A percentile compares a stretch with the other conserved stretches of the same genome.
phyloP scores from a whole-genome alignment of 2,113 vertebrate species.

The Saguinus imperator region DNA sequence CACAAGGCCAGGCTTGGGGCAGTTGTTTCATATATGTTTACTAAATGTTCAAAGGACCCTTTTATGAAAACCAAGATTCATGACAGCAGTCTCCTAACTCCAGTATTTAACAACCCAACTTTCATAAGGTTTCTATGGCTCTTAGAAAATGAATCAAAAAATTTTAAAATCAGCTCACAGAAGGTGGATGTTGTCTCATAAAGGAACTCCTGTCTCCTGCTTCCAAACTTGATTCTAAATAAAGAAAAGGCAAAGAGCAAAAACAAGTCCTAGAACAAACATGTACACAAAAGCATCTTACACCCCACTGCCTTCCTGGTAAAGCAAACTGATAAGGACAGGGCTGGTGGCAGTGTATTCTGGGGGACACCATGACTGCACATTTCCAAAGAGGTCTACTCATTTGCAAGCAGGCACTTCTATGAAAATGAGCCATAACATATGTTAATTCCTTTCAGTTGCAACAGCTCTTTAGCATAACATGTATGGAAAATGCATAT shows the following conservation, averaged over 20 bases:
- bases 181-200: not conserved
- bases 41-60: not conserved
- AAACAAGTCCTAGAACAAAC: conserved; percentile 7
- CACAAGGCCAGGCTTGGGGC: not conserved
- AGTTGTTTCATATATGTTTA: not conserved
- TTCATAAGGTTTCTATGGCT: not conserved
- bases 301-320: not conserved
- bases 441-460: conserved; percentile 47
- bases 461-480: not conserved
- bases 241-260: not conserved
- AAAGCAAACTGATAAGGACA: not conserved
- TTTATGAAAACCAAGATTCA: not conserved
- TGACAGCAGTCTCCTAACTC: not conserved
- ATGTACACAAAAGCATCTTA: not conserved
- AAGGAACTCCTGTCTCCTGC: not conserved
- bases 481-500: conserved; percentile 11
- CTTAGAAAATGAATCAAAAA: not conserved
- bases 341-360: not conserved
- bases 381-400: not conserved
- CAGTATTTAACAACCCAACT: not conserved
- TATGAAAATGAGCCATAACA: conserved; percentile 50
- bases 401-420: conserved; percentile 52
- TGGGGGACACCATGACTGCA: not conserved
- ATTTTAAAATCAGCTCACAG: not conserved
- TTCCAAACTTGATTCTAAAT: not conserved